A percentile compares a stretch with the other conserved stretches of the same genome.
These are phyloP conservation scores for Agapostemon virescens DNA, from an alignment of 2,888 invertebrate species.

Conservation along the genomic window DNA sequence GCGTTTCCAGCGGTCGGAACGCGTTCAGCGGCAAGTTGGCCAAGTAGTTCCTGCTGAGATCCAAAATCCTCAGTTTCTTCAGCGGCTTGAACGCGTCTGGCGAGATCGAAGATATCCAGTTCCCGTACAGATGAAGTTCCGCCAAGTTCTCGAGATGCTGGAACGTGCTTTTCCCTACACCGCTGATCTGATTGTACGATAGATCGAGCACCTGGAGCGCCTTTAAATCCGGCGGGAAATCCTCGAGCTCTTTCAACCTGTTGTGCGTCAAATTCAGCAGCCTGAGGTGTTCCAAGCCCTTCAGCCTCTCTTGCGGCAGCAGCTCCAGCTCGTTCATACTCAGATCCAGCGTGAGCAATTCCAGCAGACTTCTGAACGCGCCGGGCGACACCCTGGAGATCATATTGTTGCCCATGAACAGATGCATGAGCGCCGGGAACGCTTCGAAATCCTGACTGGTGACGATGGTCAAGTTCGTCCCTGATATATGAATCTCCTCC, in stretches of 20 bases:
- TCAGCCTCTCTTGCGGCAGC: conserved; percentile 91
- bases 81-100: conserved; percentile 89
- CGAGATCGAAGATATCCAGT: conserved; percentile 90
- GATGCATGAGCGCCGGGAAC: conserved; percentile 88
- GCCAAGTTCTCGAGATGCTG: conserved; percentile 88
- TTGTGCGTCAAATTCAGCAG: conserved; percentile 92
- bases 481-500: conserved; percentile 90
- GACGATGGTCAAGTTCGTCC: conserved; percentile 90
- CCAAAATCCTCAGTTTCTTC: conserved; percentile 88
- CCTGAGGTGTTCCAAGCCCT: conserved; percentile 88
- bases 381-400: conserved; percentile 91
- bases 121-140: conserved; percentile 90
- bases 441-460: conserved; percentile 93
- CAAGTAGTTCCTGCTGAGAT: conserved; percentile 91
- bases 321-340: conserved; percentile 91
- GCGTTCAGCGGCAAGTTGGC: conserved; percentile 90
- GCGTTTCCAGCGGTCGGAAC: conserved; percentile 89
- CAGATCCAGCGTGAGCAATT: conserved; percentile 89
- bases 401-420: conserved; percentile 87
- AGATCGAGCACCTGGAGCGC: conserved; percentile 90
- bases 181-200: conserved; percentile 91
- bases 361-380: conserved; percentile 89
- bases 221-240: conserved; percentile 89
- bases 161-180: conserved; percentile 89
- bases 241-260: conserved; percentile 89